Base-by-base conservation (phyloP, 2,797 vertebrate species). In the Microchirus variegatus region DNA sequence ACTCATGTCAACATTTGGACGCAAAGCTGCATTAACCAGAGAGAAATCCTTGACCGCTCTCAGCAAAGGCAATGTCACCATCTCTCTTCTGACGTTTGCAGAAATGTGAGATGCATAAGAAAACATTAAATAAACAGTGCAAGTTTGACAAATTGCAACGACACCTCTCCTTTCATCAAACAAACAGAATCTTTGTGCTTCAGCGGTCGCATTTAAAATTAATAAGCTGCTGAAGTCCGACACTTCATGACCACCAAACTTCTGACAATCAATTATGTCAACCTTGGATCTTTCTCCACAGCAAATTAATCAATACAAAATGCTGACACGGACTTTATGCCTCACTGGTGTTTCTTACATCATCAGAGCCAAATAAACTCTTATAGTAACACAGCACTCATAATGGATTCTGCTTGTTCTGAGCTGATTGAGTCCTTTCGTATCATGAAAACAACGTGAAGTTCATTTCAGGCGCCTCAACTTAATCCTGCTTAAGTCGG, bases 401-500 rank as follows among this genome's bases (percentile, higher is more conserved):
- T 72, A 72, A 87, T 76, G 68, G 67, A 49, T 68, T 44, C 46
- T 9, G 59, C 80, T 86, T 65, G 70, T 80, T 69, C 57, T 4
- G 42, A 44, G 35, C 79, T 77, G 72, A 83, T 79, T 79, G 73
- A 86, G 70, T 13, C 62, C 67, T 72, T 84, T 82, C 26, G 38
- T 66, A 80, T 66, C 73, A 53, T 37, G 55, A 76, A 42, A 16
- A 71, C 72, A 60, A 70, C 64, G 66, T 70, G 58, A 78, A 77
- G 85, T 83, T 87, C 82, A 86, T 87, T 88, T 74, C 65, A 85
- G 70, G 79, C 43, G 9, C 75, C 60, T 71, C 51, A 49, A 70
- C 84, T 77, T 89, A 90, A 90, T 91, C 87, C 84, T 79, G 66
- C 77, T 88, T 83, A 87, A 85, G 73, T 80, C 74, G 35, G 83